phyloP scores from a whole-genome alignment of 1,140 invertebrate genomes.

The Eubasilissa regina region DNA sequence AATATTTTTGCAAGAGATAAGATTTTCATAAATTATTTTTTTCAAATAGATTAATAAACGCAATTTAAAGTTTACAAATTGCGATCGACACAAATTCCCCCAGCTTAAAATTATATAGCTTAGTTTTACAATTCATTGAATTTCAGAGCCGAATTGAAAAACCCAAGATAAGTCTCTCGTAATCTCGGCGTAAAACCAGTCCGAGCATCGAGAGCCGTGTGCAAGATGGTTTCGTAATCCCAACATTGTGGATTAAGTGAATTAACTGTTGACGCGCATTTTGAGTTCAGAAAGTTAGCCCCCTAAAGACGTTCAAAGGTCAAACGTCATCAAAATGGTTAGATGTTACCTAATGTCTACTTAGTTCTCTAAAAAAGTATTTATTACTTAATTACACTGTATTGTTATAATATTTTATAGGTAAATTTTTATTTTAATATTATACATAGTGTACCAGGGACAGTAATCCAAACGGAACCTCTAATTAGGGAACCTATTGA shows the following conservation, averaged over 20 bases:
- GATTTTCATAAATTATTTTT: no score
- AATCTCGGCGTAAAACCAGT: neutral
- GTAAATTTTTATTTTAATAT: no score
- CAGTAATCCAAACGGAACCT: no score
- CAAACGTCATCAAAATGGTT: neutral
- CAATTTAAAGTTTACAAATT: no score
- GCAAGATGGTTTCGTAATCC: neutral
- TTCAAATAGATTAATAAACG: no score
- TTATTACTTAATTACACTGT: no score
- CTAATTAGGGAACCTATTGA: no score
- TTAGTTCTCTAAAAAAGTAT: no score
- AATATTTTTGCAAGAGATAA: no score
- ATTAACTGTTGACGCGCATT: constrained; percentile 15
- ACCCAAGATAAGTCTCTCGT: neutral
- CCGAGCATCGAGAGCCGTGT: neutral
- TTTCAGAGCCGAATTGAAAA: neutral
- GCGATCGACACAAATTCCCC: neutral
- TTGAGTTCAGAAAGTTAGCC: constrained; percentile 1
- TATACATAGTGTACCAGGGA: no score
- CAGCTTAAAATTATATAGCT: neutral
- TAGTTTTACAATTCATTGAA: neutral
- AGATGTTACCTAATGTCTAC: no score
- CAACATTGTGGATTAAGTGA: constrained; percentile 7
- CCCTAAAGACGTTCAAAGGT: neutral
- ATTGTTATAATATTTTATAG: no score